Evolutionary conservation across 2,797 vertebrate species (phyloP).

Genomic region (Rhinophrynus dorsalis): DNA sequence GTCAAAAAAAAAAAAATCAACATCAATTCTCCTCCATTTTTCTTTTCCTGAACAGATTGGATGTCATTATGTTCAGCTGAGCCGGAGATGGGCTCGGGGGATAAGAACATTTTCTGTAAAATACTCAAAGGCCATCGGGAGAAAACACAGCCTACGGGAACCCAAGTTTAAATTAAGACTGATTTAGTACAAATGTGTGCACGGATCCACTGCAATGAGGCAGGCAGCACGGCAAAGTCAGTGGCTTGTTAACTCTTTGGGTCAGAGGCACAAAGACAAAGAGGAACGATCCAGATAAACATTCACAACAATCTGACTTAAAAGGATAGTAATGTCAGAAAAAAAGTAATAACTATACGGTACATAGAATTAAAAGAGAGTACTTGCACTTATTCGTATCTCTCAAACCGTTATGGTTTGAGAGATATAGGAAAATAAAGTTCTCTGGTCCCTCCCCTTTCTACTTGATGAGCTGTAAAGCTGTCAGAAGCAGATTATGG

Average conservation of each 20-base stretch:
- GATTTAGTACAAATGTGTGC: constrained; percentile 49
- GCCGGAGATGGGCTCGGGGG: constrained; percentile 55
- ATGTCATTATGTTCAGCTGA: constrained; percentile 67
- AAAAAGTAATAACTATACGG: too few species aligned
- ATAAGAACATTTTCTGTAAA: constrained; percentile 57
- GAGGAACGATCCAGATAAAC: background rate
- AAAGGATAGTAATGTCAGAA: too few species aligned
- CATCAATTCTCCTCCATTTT: constrained; percentile 64
- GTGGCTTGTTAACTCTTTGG: too few species aligned
- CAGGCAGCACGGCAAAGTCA: too few species aligned
- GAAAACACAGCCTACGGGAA: constrained; percentile 62
- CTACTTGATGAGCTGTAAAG: too few species aligned
- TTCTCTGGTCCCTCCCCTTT: too few species aligned
- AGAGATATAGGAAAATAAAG: too few species aligned
- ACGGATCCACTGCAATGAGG: background rate
- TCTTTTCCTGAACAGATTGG: constrained; percentile 69
- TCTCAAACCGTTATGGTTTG: too few species aligned
- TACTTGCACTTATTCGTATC: too few species aligned
- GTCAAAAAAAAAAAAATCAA: constrained; percentile 60
- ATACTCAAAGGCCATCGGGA: constrained; percentile 59
- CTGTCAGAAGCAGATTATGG: too few species aligned
- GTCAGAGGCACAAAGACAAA: background rate
- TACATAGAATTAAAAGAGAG: too few species aligned
- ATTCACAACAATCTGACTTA: too few species aligned
- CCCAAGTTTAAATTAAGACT: constrained; percentile 53